phyloP scores from a whole-genome alignment of 2,888 invertebrate genomes.

The Cyaniris semiargus region DNA sequence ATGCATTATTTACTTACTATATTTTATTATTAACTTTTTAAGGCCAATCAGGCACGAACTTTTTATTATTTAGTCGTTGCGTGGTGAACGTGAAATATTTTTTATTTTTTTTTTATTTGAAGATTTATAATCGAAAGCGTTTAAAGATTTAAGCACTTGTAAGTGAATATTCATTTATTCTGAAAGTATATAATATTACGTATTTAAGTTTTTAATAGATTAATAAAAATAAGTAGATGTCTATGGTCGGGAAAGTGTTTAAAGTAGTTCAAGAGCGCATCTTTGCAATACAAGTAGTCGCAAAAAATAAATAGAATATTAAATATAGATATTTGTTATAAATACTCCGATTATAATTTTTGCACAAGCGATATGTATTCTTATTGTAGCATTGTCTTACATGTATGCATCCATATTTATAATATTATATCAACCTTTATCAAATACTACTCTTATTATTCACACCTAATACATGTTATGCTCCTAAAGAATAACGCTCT shows the following conservation, averaged over 20 bases:
- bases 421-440: conserved; percentile 65
- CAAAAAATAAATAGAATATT: conserved; percentile 24
- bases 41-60: conserved; percentile 4
- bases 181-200: neutral
- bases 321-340: conserved; percentile 47
- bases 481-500: conserved; percentile 68
- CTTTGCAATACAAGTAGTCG: conserved; percentile 11
- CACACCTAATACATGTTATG: conserved; percentile 69
- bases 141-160: neutral
- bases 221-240: neutral
- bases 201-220: neutral
- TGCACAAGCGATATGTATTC: conserved; percentile 78
- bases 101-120: neutral
- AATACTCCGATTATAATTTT: conserved; percentile 55
- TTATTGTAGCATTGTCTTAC: conserved; percentile 75
- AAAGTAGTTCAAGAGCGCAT: neutral
- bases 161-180: neutral
- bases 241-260: conserved; percentile 13
- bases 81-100: neutral
- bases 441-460: conserved; percentile 76
- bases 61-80: neutral
- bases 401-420: conserved; percentile 61
- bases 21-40: neutral
- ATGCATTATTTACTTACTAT: neutral
- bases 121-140: neutral